Percentiles rank a stretch among this genome's conserved stretches.
Conservation (phyloP, 2,797 vertebrate genomes). For the Gorsachius magnificus region DNA sequence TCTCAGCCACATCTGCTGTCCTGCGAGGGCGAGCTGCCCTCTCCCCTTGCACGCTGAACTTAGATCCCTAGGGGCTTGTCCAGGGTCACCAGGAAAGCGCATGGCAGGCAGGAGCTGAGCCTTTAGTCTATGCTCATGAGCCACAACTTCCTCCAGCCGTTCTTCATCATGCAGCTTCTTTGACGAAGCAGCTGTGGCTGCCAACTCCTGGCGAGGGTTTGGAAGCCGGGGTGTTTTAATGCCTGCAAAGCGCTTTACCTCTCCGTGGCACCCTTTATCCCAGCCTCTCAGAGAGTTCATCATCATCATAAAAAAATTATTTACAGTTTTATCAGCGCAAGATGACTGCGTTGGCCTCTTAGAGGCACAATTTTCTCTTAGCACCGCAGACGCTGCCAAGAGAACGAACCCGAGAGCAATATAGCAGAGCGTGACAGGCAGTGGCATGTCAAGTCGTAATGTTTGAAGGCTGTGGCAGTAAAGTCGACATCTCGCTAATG, state of each 20-base stretch:
- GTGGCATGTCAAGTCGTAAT: neutral
- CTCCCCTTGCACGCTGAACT: neutral
- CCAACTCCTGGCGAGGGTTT: neutral
- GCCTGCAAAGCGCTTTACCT: constrained; percentile 11
- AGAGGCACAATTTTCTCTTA: neutral
- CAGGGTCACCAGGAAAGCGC: neutral
- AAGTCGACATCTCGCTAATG: neutral
- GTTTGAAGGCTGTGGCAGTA: neutral
- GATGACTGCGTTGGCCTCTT: constrained; percentile 21
- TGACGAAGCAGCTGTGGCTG: neutral
- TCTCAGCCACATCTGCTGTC: neutral
- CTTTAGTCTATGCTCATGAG: neutral
- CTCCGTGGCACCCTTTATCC: neutral
- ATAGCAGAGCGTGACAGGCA: neutral
- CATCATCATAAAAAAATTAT: constrained; percentile 34
- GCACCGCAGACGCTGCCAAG: neutral
- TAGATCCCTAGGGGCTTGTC: neutral
- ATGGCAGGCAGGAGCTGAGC: neutral
- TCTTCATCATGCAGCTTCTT: neutral
- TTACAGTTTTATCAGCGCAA: neutral
- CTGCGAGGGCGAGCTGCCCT: neutral
- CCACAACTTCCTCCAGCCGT: neutral
- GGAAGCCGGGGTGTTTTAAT: constrained; percentile 4
- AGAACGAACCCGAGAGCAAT: neutral
- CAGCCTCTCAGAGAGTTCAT: neutral